A percentile compares a stretch with the other conserved stretches of the same genome.
phyloP scores from a whole-genome alignment of 2,113 vertebrate species.

The Zosterops pallidus region DNA sequence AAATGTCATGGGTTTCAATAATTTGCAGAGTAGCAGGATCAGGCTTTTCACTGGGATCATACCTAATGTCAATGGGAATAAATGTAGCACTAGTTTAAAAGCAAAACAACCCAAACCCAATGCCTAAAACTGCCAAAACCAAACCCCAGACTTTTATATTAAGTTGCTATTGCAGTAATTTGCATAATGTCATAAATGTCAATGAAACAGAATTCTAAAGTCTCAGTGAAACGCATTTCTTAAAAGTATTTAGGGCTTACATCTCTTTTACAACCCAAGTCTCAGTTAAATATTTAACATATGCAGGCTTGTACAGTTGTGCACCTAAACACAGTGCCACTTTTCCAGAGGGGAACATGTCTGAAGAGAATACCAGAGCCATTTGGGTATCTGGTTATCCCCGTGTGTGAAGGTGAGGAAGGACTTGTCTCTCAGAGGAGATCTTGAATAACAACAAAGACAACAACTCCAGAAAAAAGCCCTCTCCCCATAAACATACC shows the following conservation, averaged over 20 bases:
- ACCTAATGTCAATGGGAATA: conserved; percentile 31
- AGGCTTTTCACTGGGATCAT: not conserved
- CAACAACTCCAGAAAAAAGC: not conserved
- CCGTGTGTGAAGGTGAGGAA: not conserved
- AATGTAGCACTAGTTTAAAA: not conserved
- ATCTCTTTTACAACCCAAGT: not conserved
- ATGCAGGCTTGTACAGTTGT: not conserved
- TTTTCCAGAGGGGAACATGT: not conserved
- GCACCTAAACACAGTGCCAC: not conserved
- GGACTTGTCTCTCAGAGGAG: not conserved
- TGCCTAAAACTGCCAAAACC: not conserved
- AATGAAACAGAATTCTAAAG: not conserved
- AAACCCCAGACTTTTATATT: not conserved
- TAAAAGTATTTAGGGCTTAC: fast-evolving
- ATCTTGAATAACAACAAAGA: not conserved
- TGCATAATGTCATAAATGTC: not conserved
- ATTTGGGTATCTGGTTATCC: not conserved
- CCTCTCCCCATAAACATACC: conserved; percentile 67
- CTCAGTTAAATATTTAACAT: not conserved
- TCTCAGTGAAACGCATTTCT: not conserved
- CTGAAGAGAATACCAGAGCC: not conserved
- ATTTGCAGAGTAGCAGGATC: not conserved
- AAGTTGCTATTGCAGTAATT: not conserved
- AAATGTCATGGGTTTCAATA: conserved; percentile 49
- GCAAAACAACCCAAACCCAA: not conserved